Percentiles rank a stretch among this genome's conserved stretches.
These are phyloP conservation scores for Elephas maximus DNA, from an alignment of 2,113 vertebrate species.

Conservation along the genomic window DNA sequence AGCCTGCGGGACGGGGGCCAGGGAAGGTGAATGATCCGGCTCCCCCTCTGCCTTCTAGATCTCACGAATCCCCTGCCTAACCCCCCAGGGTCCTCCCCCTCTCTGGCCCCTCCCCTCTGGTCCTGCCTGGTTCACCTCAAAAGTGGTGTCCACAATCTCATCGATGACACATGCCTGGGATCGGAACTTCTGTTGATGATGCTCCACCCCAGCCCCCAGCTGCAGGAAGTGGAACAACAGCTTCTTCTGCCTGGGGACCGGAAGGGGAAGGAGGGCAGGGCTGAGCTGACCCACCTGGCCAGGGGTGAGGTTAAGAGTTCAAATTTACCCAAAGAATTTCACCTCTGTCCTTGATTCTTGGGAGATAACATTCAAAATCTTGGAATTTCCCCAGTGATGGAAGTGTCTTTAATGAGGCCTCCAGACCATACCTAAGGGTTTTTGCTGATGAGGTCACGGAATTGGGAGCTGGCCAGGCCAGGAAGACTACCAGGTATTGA, in stretches of 20 bases:
- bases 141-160: conserved; percentile 78
- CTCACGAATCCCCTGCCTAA: not conserved
- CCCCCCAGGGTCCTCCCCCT: not conserved
- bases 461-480: not conserved
- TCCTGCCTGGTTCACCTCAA: conserved; percentile 72
- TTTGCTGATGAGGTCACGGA: not conserved
- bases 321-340: not conserved
- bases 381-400: not conserved
- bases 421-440: not conserved
- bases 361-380: not conserved
- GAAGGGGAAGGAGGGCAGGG: no score
- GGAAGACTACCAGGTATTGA: not conserved
- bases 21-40: not conserved
- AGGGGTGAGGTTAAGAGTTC: not conserved
- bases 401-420: not conserved
- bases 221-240: conserved; percentile 78
- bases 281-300: not conserved
- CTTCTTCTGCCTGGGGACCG: conserved; percentile 61
- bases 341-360: not conserved
- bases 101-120: no score
- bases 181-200: conserved; percentile 76
- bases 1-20: not conserved
- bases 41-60: not conserved
- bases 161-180: conserved; percentile 69
- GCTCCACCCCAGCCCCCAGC: conserved; percentile 72